Base-by-base conservation (phyloP, 2,797 vertebrate species). In the Xenopus petersii region DNA sequence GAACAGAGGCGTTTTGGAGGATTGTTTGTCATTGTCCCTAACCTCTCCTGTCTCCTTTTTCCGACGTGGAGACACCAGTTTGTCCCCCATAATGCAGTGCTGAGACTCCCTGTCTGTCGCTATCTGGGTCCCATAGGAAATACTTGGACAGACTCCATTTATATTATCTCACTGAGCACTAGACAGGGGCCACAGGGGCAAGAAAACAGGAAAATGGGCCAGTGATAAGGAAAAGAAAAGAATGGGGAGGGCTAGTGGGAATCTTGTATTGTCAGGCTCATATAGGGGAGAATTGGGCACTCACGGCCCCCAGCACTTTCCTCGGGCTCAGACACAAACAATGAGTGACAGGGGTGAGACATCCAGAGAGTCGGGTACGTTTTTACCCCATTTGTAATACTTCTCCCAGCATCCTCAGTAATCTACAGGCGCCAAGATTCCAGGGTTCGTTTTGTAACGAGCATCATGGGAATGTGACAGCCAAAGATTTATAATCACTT, bases 151-250 rank as follows among this genome's bases (percentile, higher is more conserved):
- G 63, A 51, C 74, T 71, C 64, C 21, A 16, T 36, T 80, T 70
- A 65, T 62, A 64, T 51, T 70, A 74, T 82, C 81, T 80, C 70
- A 69, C 60, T 12, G 70, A 73, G 83, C 69, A 3, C 79, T 77
- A 78, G 67, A 81, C 75, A 73, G 71, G 75, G 64, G 54, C 51
- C 10, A 75, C 59, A 67, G 21, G 68, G 77, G 46, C 71, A 79
- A 67, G 80, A 86, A 88, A 88, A 87, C 87, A 89, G 87, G 86
- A 89, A 88, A 65, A 82, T 59, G 75, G 60, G 10, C 21, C 51
- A 17, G 49, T 80, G 86, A 88, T 86, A 88, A 88, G 83, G 73
- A 55, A 74, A 81, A 82, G 81, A 72, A 42, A 64, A 80, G 81
- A 81, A 75, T 79, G 74, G 80, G 73, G 77, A 73, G 54, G 67